Base-by-base conservation (phyloP, 2,888 invertebrate genomes). In the Boloria euphrosyne region DNA sequence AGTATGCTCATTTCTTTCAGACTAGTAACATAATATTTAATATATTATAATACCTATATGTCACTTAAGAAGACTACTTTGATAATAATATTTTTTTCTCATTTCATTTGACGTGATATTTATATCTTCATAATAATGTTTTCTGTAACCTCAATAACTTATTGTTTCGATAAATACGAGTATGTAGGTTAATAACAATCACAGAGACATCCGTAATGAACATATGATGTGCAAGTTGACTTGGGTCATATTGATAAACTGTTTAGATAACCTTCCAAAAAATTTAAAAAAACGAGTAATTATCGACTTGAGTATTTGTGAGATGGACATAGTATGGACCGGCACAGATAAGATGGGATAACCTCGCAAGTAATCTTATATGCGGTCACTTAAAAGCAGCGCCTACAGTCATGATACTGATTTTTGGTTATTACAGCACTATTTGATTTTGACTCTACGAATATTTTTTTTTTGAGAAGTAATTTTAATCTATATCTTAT, bases 241-340 rank as follows among this genome's bases (percentile, higher is more conserved):
- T 75, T 80, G 82, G 87, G 89, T 88, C 88, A 87, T 62, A 54
- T 68, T 73, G 89, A 89, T 90, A 90, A 90, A 85, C 87, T 78
- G 71, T 38, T 68, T 70, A 70, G 87, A 90, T 88, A 87, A 82
- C 67, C 71, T 76, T 67, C 68, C 75, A 69, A 83, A 84, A 81
- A 80, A 80, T 82, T 80, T 77, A 78, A 66, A 69, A 78, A 74
- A 76, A 79, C 75, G 77, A 80, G 73, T 73, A 65, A 69, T 71
- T 69, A 69, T 71, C 69, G 67, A 54, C 51, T 51, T 67, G 65
- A 65, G 65, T 69, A 71, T 67, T 71, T 71, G 62, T 67, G 78
- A 80, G 76, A 76, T 77, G 76, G 74, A 74, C 74, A 77, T 71
- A 75, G 70, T 73, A 70, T 50, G 66, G 66, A 44, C 65, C 51